These are phyloP conservation scores for Polietes domitor DNA, from an alignment of 2,888 invertebrate genomes.

Conservation along the genomic window DNA sequence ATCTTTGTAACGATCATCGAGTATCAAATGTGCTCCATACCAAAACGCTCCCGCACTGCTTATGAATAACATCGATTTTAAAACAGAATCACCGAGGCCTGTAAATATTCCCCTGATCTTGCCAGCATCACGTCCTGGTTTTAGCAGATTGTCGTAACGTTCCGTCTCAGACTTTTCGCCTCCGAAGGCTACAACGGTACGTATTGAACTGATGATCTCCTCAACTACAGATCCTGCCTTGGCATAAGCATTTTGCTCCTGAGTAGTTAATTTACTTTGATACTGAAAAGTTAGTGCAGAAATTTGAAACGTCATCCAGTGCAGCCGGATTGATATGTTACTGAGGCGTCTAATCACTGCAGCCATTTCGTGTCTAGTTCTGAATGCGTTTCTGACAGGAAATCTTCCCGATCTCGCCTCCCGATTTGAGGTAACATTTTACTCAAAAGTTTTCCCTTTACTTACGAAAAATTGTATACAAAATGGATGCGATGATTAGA, in stretches of 20 bases:
- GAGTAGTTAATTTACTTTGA: slow-evolving; percentile 85
- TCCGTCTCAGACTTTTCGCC: slow-evolving; percentile 88
- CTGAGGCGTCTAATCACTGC: too few relatives aligned
- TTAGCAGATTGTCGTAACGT: slow-evolving; percentile 83
- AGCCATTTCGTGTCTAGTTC: too few relatives aligned
- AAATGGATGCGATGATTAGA: too few relatives aligned
- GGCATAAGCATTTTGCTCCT: slow-evolving; percentile 88
- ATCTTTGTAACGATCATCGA: slow-evolving; percentile 83
- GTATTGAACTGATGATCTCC: slow-evolving; percentile 87
- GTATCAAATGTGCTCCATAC: slow-evolving; percentile 89
- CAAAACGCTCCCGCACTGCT: slow-evolving; percentile 90
- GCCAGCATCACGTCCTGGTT: slow-evolving; percentile 85
- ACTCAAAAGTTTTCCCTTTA: too few relatives aligned
- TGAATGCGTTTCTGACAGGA: too few relatives aligned
- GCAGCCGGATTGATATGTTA: too few relatives aligned
- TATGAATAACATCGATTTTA: slow-evolving; percentile 89
- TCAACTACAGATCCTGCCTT: slow-evolving; percentile 89
- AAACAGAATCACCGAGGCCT: slow-evolving; percentile 86
- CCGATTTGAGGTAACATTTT: too few relatives aligned
- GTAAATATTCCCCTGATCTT: slow-evolving; percentile 85
- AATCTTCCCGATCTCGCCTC: too few relatives aligned
- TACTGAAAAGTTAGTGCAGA: slow-evolving; percentile 82
- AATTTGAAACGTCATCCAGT: too few relatives aligned
- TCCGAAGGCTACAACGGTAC: slow-evolving; percentile 90
- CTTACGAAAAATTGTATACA: too few relatives aligned